phyloP scores from a whole-genome alignment of 2,113 vertebrate genomes.

The Pholis gunnellus region DNA sequence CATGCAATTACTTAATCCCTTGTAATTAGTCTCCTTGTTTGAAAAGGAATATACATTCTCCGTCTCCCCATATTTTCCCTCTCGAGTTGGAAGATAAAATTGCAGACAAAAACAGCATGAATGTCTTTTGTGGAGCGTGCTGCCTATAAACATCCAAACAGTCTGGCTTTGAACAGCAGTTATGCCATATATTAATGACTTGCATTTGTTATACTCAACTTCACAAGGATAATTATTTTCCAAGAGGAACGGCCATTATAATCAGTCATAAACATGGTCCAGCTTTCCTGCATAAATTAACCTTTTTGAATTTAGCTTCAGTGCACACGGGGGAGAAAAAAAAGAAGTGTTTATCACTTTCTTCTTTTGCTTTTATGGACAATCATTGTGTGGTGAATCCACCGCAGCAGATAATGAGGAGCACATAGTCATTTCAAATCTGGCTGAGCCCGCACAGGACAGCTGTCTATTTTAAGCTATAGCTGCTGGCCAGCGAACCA shows the following conservation, averaged over 20 bases:
- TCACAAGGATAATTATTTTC: constrained; percentile 64
- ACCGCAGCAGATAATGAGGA: constrained; percentile 65
- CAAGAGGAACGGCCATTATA: constrained; percentile 50
- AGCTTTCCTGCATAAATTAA: constrained; percentile 53
- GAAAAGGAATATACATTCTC: constrained; percentile 59
- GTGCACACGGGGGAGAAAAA: constrained; percentile 26
- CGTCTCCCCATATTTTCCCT: constrained; percentile 37
- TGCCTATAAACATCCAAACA: constrained; percentile 49
- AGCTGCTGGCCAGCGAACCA: constrained; percentile 71
- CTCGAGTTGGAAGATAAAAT: constrained; percentile 46
- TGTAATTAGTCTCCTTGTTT: constrained; percentile 76
- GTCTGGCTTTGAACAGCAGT: constrained; percentile 40
- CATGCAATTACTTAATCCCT: constrained; percentile 70
- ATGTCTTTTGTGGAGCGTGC: constrained; percentile 45
- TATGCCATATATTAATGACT: constrained; percentile 48
- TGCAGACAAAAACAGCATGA: constrained; percentile 45
- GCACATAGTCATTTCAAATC: constrained; percentile 51
- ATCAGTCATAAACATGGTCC: constrained; percentile 47
- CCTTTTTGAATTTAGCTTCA: constrained; percentile 49
- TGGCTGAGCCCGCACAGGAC: constrained; percentile 68
- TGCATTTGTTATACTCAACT: constrained; percentile 52
- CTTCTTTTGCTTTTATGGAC: constrained; percentile 43
- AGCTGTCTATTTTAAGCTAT: constrained; percentile 77
- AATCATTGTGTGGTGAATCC: constrained; percentile 44
- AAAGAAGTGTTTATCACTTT: constrained; percentile 27